These are phyloP conservation scores for Serranus cabrilla DNA, from an alignment of 2,797 vertebrate genomes.

Conservation along the genomic window DNA sequence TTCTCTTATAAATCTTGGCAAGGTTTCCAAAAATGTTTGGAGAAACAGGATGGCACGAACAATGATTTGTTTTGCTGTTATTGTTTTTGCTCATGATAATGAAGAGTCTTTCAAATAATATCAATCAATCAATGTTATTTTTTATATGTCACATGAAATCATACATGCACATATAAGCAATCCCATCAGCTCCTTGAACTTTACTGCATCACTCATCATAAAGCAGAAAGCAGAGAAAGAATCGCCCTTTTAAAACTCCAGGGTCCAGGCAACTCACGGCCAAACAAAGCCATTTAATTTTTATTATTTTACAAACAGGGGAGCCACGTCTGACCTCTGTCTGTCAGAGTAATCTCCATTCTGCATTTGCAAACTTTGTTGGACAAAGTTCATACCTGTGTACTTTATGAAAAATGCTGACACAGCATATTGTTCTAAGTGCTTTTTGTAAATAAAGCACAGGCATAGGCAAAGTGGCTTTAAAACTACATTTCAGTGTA, in stretches of 20 bases:
- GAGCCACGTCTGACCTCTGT: neutral
- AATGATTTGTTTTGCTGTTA: too few relatives aligned
- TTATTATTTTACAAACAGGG: neutral
- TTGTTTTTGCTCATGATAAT: too few relatives aligned
- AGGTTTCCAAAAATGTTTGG: neutral
- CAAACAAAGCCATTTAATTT: too few relatives aligned
- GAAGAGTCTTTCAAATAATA: neutral
- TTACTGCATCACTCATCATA: too few relatives aligned
- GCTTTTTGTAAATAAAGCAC: neutral
- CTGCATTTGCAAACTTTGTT: neutral
- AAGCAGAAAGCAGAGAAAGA: too few relatives aligned
- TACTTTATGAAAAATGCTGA: neutral
- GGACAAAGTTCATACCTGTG: neutral
- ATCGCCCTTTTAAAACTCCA: too few relatives aligned
- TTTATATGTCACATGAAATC: too few relatives aligned
- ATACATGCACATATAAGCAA: too few relatives aligned
- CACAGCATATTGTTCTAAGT: neutral
- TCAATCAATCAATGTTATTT: too few relatives aligned
- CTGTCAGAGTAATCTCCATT: neutral
- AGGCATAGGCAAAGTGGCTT: neutral
- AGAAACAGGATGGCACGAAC: neutral
- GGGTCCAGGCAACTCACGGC: too few relatives aligned
- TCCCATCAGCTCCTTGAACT: too few relatives aligned
- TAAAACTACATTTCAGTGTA: neutral
- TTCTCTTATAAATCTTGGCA: neutral